Evolutionary conservation across 2,113 vertebrate species (phyloP).

Genomic region (Nesoenas mayeri): DNA sequence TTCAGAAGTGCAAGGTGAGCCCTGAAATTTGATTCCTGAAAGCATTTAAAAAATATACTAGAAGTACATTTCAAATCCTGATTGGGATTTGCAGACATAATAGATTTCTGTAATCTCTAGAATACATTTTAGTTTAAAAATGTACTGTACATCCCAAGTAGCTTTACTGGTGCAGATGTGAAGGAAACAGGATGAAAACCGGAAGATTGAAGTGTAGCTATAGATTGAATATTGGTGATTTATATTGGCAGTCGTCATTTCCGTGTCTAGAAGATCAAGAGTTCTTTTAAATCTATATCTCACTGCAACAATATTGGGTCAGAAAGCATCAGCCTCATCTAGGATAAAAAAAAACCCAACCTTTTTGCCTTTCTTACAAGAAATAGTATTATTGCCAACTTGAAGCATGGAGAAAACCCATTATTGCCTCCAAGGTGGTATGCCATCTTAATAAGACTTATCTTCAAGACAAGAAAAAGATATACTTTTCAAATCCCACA

Average conservation of each 20-base stretch:
- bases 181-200: neutral
- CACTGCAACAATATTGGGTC: constrained; percentile 63
- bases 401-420: constrained; percentile 64
- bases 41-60: neutral
- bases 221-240: constrained; percentile 17
- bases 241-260: constrained; percentile 4
- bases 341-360: neutral
- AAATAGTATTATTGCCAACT: constrained; percentile 65
- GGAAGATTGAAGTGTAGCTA: neutral
- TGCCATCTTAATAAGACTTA: constrained; percentile 75
- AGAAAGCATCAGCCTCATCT: constrained; percentile 54
- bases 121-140: neutral
- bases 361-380: constrained; percentile 56
- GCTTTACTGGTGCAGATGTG: neutral
- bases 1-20: neutral
- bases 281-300: constrained; percentile 47
- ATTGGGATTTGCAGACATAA: neutral
- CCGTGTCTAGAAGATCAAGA: neutral
- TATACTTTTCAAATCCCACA: constrained; percentile 75
- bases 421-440: constrained; percentile 70
- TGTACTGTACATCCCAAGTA: neutral
- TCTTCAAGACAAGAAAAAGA: constrained; percentile 74
- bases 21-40: neutral
- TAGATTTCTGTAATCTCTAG: neutral
- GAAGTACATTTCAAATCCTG: neutral